phyloP scores from a whole-genome alignment of 2,888 invertebrate species.

The Hyppa rectilinea region DNA sequence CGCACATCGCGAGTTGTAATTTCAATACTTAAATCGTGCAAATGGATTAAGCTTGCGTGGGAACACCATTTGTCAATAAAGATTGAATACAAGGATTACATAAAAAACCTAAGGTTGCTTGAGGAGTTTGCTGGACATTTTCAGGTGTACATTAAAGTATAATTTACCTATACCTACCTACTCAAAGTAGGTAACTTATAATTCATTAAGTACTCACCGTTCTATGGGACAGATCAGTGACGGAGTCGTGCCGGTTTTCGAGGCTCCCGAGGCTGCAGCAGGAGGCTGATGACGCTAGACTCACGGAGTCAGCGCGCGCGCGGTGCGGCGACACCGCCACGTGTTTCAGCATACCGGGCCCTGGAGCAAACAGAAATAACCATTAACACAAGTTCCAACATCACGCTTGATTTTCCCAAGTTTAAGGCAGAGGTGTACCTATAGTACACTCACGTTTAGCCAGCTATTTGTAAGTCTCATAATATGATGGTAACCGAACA shows the following conservation, averaged over 20 bases:
- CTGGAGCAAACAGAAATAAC: slow-evolving; percentile 49
- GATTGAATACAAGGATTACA: background rate
- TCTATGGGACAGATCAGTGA: slow-evolving; percentile 84
- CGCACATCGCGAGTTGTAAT: background rate
- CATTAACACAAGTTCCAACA: background rate
- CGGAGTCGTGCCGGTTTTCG: slow-evolving; percentile 91
- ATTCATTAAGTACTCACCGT: slow-evolving; percentile 78
- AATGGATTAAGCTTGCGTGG: slow-evolving; percentile 1
- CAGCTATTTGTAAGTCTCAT: background rate
- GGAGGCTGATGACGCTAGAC: slow-evolving; percentile 94
- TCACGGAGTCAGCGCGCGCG: slow-evolving; percentile 95
- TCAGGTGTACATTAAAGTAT: background rate
- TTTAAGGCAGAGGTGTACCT: background rate
- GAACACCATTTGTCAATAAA: background rate
- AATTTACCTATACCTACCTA: background rate
- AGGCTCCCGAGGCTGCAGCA: slow-evolving; percentile 93
- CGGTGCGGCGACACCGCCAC: slow-evolving; percentile 97
- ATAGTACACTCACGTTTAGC: background rate
- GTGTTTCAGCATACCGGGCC: slow-evolving; percentile 95
- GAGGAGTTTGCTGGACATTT: background rate
- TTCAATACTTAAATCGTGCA: background rate
- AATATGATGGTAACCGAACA: background rate
- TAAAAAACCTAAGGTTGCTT: background rate
- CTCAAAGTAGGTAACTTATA: background rate
- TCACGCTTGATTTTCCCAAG: background rate